Base-by-base conservation (phyloP, 2,888 invertebrate species). In the Hipparchia semele region DNA sequence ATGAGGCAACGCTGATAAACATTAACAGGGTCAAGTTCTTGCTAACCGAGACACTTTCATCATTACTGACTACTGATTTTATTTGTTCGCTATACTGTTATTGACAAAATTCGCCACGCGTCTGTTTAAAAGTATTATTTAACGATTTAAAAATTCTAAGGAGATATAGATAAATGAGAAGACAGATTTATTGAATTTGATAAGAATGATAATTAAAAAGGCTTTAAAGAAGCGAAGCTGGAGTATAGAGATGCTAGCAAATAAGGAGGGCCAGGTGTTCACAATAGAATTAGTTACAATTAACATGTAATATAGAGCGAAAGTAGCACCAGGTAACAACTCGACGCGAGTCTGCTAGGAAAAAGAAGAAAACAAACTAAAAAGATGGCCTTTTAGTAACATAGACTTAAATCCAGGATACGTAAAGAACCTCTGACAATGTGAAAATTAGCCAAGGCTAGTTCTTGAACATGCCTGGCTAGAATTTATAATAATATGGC, bases 1-100 rank as follows among this genome's bases (percentile, higher is more conserved):
- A 61, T 76, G 77, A 70, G 70, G 76, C 76, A 78, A 79, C 71
- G 65, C 65, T 64, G 54, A 73, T 72, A 72, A 72, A 68, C 49
- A 49, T 33, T 56, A 74, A 75, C 64, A 74, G 70, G 75, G 77
- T 79, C 74, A 74, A 75, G 77, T 77, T 75, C 71, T 73, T 71
- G 71, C 70, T 60, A 54, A 51, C 62, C 39, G 73, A 72, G 71
- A 74, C 67, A 67, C 45, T 67, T 67, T 67, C 67, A 56, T 45
- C 53, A 39, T 53, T 46, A 4, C 8, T 46, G 2, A 49, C n/a
- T 46, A 61, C 13, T 51, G 23, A 49, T 49, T 49, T 51, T 23
- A 58, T 45, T 62, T 13, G 13, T 49, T 62, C 45, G 12, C 6
- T 46, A 46, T 6, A 6, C 8, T 56, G 39, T 39, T 1, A 6